Percentiles rank a stretch among this genome's conserved stretches.
Evolutionary conservation across 2,888 invertebrate species (phyloP).

Genomic region (Beris morrisii): DNA sequence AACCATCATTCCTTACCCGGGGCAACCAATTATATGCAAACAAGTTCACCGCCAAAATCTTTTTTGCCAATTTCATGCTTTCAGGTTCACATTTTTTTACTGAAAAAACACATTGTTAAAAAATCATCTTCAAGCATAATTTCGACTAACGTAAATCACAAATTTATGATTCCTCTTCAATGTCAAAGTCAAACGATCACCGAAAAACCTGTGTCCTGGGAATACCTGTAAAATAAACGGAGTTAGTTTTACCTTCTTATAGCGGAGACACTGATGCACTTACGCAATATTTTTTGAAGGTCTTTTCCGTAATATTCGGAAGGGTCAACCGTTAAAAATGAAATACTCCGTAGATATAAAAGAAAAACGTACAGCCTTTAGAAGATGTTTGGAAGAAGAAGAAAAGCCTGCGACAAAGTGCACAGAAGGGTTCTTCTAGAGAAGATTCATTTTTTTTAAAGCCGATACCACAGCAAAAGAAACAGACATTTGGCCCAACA

Average conservation of each 20-base stretch:
- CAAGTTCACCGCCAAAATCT: no score
- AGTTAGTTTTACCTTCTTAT: no score
- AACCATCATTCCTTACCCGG: no score
- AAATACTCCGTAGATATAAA: slow-evolving; percentile 1
- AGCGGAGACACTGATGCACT: not conserved
- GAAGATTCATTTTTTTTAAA: slow-evolving; percentile 7
- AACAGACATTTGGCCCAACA: slow-evolving; percentile 1
- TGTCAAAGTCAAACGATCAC: no score
- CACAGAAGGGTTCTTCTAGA: slow-evolving; percentile 21
- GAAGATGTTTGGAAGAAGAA: not conserved
- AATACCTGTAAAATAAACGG: no score
- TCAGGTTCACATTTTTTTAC: no score
- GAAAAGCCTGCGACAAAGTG: not conserved
- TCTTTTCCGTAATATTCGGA: slow-evolving; percentile 25
- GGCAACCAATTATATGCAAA: no score
- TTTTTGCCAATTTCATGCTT: no score
- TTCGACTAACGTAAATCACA: slow-evolving; percentile 13
- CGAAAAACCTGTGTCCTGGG: slow-evolving; percentile 9
- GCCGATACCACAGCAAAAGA: not conserved
- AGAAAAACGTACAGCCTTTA: not conserved
- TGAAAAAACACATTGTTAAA: no score
- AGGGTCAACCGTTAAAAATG: slow-evolving; percentile 18
- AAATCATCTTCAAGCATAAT: no score
- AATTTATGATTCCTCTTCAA: slow-evolving; percentile 5
- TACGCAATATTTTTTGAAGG: slow-evolving; percentile 14